Evolutionary conservation across 1,140 invertebrate species (phyloP), one percentile per base, ranked within the genome.

Genomic region (Heliconius hewitsoni): DNA sequence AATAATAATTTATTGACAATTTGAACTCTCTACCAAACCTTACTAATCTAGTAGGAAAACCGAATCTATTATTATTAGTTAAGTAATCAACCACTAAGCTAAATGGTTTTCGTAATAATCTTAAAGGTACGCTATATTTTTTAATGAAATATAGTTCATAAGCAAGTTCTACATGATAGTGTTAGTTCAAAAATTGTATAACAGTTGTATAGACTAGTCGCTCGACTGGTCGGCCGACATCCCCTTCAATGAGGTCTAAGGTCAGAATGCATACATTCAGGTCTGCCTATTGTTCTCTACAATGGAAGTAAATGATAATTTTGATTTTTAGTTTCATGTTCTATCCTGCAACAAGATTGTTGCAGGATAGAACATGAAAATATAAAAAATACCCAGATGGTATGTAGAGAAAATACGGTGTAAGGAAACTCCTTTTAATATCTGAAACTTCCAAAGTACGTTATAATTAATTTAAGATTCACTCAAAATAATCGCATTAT

Each of bases 181-280:
- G 27, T 30, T 66, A 66, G 8, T 2, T 3, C 60, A 27, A 30
- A 30, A 2, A 30, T 30, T 66, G 27, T 66, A 66, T 66, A 30
- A 66, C 27, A 30, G 60, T 66, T 66, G 27, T 30, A 11, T 66
- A 27, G 39, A 80, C 72, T 73, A 34, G 57, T 81, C 0, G 72
- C 19, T 18, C 55, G 55, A 81, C 66, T 66, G 72, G 70, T 80
- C 34, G 37, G 57, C 55, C 13, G 57, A 77, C 39, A 27, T 60
- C 74, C 76, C 79, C 79, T 77, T 77, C 74, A 46, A 77, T 75
- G 73, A 37, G 66, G 23, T 30, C 39, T 70, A 71, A 76, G 60
- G 74, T 76, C 57, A 76, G 57, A 76, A 66, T 70, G 74, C 60
- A 76, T 66, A 60, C 27, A 66, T 75, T 75, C 34, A 30, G 60